Conservation (phyloP, 2,113 vertebrate genomes). For the Thunnus thynnus region DNA sequence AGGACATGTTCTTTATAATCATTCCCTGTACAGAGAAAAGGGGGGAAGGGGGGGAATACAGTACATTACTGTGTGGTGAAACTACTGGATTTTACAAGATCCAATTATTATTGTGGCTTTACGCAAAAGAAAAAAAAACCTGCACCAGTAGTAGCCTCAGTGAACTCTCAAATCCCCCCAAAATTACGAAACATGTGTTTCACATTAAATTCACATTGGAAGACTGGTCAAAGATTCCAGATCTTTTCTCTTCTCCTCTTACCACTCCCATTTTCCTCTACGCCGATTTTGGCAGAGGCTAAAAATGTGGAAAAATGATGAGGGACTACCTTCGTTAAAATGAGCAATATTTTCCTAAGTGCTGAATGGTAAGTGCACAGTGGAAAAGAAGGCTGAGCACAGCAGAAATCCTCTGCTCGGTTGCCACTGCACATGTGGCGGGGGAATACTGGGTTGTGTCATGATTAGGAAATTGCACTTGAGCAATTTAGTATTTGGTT, state of each 20-base stretch:
- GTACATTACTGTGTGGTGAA: conserved; percentile 19
- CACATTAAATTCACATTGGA: conserved; percentile 55
- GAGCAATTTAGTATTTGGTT: conserved; percentile 3
- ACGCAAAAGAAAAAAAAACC: background rate
- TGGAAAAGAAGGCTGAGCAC: conserved; percentile 25
- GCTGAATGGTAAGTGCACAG: background rate
- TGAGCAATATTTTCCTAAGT: conserved; percentile 55
- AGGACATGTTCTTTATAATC: conserved; percentile 84
- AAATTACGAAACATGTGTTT: conserved; percentile 73
- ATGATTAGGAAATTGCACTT: conserved; percentile 10
- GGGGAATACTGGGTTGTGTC: conserved; percentile 1
- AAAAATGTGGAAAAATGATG: conserved; percentile 15
- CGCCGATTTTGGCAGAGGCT: conserved; percentile 41
- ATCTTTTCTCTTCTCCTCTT: conserved; percentile 20
- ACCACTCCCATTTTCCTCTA: conserved; percentile 27
- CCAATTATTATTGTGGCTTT: conserved; percentile 27
- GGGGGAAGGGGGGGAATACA: background rate
- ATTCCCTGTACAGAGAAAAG: conserved; percentile 69
- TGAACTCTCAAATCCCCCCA: conserved; percentile 14
- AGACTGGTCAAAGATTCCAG: conserved; percentile 53
- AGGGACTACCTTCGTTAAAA: conserved; percentile 3
- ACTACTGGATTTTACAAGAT: conserved; percentile 22
- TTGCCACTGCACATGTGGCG: conserved; percentile 50
- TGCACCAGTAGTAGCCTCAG: background rate
- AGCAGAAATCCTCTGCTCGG: conserved; percentile 26